Evolutionary conservation across 2,797 vertebrate species (phyloP), one percentile per base, ranked within the genome.

Genomic region (Taeniopygia guttata): DNA sequence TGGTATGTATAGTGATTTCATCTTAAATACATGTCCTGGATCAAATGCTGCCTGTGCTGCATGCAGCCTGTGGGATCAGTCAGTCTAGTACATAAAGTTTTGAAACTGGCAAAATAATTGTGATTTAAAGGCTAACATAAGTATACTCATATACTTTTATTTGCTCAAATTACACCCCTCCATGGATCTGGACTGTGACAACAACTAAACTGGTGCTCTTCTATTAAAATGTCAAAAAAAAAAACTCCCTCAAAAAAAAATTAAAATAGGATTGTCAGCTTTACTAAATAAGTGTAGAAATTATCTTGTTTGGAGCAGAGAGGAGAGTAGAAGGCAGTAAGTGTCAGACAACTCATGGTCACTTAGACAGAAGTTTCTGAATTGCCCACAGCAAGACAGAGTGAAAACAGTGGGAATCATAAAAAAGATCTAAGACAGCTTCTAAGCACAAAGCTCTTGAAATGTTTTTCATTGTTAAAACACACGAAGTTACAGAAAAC

Each of bases 91-190:
- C 20, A 46, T 9, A 51, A 49, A 38, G 16, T 85, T 92, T 85
- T 70, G 42, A 85, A 77, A 92, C 75, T 83, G 84, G 78, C 68
- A 92, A 78, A 91, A 85, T 62, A 10, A 36, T 26, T 4, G 2
- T 87, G 84, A 96, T 94, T 95, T 96, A 94, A 83, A 83, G 20
- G 56, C 38, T 89, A 74, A n/a, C 74, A 43, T 83, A 80, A 89
- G 42, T 89, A 87, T 85, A 79, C 87, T 87, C 72, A 13, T 58
- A 72, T 66, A 66, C 67, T 94, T 95, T 27, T 56, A 43, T 95
- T 94, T 92, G 82, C 68, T 83, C 54, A 83, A 64, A 81, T 80
- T 94, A 87, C 87, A 80, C 14, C 68, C 60, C 56, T 90, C 49
- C 27, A 7, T 40, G 55, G 67, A 73, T 90, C 74, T 22, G 7